A percentile compares a stretch with the other conserved stretches of the same genome.
These are phyloP conservation scores for Myxocyprinus asiaticus DNA, from an alignment of 2,113 vertebrate genomes.

Conservation along the genomic window DNA sequence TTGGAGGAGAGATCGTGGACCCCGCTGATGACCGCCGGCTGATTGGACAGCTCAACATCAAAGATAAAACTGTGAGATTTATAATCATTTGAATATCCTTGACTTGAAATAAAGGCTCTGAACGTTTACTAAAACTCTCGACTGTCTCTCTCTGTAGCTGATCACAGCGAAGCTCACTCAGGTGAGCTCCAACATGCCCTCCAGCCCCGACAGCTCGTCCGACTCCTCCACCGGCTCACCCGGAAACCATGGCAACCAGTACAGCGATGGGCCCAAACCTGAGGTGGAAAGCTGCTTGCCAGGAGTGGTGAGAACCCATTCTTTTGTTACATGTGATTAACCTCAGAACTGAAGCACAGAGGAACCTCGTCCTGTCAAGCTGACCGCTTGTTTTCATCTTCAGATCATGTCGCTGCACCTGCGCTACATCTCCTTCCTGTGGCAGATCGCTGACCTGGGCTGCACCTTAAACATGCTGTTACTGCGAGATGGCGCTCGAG, in stretches of 20 bases:
- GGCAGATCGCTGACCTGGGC: slow-evolving; percentile 97
- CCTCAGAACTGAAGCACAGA: too few relatives aligned
- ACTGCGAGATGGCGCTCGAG: slow-evolving; percentile 92
- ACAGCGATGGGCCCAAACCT: slow-evolving; percentile 94
- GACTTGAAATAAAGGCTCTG: too few relatives aligned
- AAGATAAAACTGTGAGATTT: slow-evolving; percentile 92
- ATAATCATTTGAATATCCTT: neutral
- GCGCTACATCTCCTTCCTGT: slow-evolving; percentile 97
- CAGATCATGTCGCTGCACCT: slow-evolving; percentile 98
- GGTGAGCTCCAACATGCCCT: slow-evolving; percentile 98
- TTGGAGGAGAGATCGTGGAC: slow-evolving; percentile 95
- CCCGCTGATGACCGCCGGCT: slow-evolving; percentile 94
- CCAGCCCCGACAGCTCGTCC: slow-evolving; percentile 96
- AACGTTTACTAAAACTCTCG: neutral
- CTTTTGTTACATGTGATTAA: neutral
- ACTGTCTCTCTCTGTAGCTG: slow-evolving; percentile 71
- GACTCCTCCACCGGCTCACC: slow-evolving; percentile 98
- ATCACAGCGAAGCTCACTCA: slow-evolving; percentile 98
- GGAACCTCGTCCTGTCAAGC: neutral
- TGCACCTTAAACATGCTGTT: slow-evolving; percentile 95
- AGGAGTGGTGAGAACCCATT: slow-evolving; percentile 83
- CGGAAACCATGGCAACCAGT: slow-evolving; percentile 96
- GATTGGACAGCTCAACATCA: slow-evolving; percentile 96
- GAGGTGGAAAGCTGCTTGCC: slow-evolving; percentile 97
- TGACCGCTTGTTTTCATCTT: neutral